Evolutionary conservation across 1,140 invertebrate species (phyloP).

Genomic region (Scaptomyza graminum): DNA sequence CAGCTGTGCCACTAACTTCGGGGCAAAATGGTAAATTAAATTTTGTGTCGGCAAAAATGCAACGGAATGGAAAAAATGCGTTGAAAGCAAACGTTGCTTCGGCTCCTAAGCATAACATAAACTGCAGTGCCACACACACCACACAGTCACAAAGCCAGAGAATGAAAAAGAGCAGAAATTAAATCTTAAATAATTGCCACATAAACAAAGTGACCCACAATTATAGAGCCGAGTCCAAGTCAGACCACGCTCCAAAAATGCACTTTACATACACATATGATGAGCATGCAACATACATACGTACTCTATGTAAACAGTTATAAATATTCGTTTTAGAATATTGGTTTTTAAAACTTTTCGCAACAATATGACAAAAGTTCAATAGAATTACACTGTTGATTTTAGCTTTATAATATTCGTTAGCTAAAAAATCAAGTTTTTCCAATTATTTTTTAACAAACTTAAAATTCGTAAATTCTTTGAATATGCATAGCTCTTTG

Average conservation of each 20-base stretch:
- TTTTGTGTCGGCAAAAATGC: slow-evolving; percentile 65
- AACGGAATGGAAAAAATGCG: slow-evolving; percentile 64
- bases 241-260: background rate
- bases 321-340: too few relatives aligned
- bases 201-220: slow-evolving; percentile 42
- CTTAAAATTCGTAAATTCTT: too few relatives aligned
- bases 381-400: too few relatives aligned
- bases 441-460: too few relatives aligned
- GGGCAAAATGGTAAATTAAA: slow-evolving; percentile 77
- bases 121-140: slow-evolving; percentile 16
- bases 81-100: slow-evolving; percentile 14
- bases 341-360: too few relatives aligned
- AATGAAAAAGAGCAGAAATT: slow-evolving; percentile 17
- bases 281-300: too few relatives aligned
- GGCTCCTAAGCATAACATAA: slow-evolving; percentile 14
- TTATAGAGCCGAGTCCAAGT: slow-evolving; percentile 24
- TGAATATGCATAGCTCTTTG: too few relatives aligned
- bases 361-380: too few relatives aligned
- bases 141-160: slow-evolving; percentile 1
- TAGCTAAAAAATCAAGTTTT: too few relatives aligned
- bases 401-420: too few relatives aligned
- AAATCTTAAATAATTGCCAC: slow-evolving; percentile 43
- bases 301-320: too few relatives aligned
- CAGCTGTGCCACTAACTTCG: slow-evolving; percentile 49
- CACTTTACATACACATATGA: background rate